Evolutionary conservation across 2,113 vertebrate genomes (phyloP), one percentile per base, ranked within the genome.

Genomic region (Psittacula cyanocephala): DNA sequence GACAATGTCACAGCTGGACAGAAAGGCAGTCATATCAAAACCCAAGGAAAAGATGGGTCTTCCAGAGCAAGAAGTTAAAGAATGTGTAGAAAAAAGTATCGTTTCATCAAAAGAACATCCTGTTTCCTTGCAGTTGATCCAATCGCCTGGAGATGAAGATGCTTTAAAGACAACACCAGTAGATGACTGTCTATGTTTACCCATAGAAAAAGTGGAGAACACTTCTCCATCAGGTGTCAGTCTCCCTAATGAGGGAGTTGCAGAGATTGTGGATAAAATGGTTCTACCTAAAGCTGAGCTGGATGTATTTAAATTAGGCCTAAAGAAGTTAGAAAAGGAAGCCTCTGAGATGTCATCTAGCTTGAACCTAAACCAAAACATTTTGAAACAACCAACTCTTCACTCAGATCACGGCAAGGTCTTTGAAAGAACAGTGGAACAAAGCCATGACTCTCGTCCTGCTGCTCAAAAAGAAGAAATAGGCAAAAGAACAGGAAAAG

Each of bases 301-400:
- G 65, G 39, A 62, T 68, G 6, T 77, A 70, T 96, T 97, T 76
- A 93, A 63, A 69, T 59, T 60, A 46, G 72, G 53, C 62, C 68
- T 98, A 81, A 95, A 96, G 67, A 97, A 94, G 33, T 70, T 97
- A 76, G 74, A 93, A 49, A 95, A 93, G 68, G 97, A 97, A 96
- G 68, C 76, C 15, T 74, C 57, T 55, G 91, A 93, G 90, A 62
- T 29, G 7, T 63, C 71, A 46, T 47, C 55, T 47, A 85, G 39
- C 33, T 91, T 86, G 83, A 91, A 82, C 9, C 11, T 41, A 59
- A 53, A 95, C 64, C 80, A n/a, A 60, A 92, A 74, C 7, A n/a
- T 33, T 90, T 86, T 74, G 24, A 37, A 71, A 91, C 76, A 53
- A 44, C 46, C 15, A 63, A 12, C 17, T 77, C 67, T 76, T 63